Base-by-base conservation (phyloP, 92 coral and sea anemone species). In the Phenganax subtilis region DNA sequence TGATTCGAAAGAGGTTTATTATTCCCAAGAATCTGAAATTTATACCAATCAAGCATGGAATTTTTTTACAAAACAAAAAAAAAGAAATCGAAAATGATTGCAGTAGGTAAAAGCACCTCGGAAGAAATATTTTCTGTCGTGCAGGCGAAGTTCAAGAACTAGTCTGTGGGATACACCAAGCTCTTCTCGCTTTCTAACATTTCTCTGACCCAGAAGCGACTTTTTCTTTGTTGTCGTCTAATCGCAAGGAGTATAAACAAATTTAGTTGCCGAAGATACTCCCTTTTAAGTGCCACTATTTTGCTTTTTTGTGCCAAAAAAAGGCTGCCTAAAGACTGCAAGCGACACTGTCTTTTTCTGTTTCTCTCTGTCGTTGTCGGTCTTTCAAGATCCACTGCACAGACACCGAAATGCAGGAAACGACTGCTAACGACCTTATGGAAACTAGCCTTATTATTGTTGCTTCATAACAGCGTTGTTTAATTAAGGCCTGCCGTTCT, bases 151-250 rank as follows among this genome's bases (percentile, higher is more conserved):
- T 17, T 71, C 76, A 7, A 3, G 76, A 16, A 51, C 76, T 71
- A 71, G 14, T 17, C 7, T 71, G 51, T 71, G n/a, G 28, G 14
- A 71, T 7, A 29, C 55, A 51, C 76, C 76, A 37, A 71, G 76
- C 57, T 51, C 20, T 37, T 71, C 56, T 71, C 76, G n/a, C 57
- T 53, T 14, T 47, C n/a, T 14, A 71, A 71, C 5, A 71, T 47
- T 53, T 71, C 12, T 71, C 76, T 11, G 8, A 71, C 58, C 76
- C 76, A 71, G 76, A 71, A 71, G 27, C 76, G 55, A 47, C 76
- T 17, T 17, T 71, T 71, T 17, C 76, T 11, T 71, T 53, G 76
- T 51, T 71, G 76, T 37, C 76, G 57, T 15, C 6, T 37, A 2
- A 71, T 10, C 27, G 76, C 57, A 14, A 71, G 76, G 55, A 71